Percentiles rank a stretch among this genome's conserved stretches.
Conservation (phyloP, 2,888 invertebrate species). For the Glaucopsyche alexis region DNA sequence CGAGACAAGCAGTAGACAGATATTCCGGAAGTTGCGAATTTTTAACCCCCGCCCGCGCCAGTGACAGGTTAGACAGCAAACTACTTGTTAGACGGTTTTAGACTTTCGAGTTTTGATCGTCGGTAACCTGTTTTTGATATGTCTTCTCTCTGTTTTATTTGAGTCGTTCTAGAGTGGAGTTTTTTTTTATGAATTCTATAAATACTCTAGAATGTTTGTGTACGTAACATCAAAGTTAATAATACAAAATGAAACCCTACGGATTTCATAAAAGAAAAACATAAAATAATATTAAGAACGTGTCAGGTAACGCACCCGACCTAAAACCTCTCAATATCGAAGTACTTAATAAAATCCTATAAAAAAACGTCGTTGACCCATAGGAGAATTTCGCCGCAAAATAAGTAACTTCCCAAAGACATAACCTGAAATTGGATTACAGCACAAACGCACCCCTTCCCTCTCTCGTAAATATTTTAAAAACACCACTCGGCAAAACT, state of each 20-base stretch:
- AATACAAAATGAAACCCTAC: not conserved
- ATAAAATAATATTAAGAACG: slow-evolving; percentile 14
- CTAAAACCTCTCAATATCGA: slow-evolving; percentile 11
- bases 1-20: slow-evolving; percentile 33
- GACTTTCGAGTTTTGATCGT: slow-evolving; percentile 14
- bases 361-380: slow-evolving; percentile 63
- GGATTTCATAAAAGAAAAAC: not conserved
- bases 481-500: slow-evolving; percentile 60
- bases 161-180: not conserved
- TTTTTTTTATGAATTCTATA: not conserved
- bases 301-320: not conserved
- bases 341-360: slow-evolving; percentile 69
- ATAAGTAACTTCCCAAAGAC: slow-evolving; percentile 75
- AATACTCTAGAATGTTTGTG: too few relatives aligned
- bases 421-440: slow-evolving; percentile 80
- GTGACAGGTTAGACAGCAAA: slow-evolving; percentile 49
- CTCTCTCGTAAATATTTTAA: slow-evolving; percentile 78
- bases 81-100: slow-evolving; percentile 27
- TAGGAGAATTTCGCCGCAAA: slow-evolving; percentile 58
- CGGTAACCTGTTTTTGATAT: slow-evolving; percentile 12
- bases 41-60: slow-evolving; percentile 43
- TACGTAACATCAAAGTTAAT: not conserved
- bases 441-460: slow-evolving; percentile 59
- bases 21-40: slow-evolving; percentile 32
- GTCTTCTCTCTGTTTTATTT: not conserved